These are phyloP conservation scores for Eristalis arbustorum DNA, from an alignment of 2,888 invertebrate genomes.

Conservation along the genomic window DNA sequence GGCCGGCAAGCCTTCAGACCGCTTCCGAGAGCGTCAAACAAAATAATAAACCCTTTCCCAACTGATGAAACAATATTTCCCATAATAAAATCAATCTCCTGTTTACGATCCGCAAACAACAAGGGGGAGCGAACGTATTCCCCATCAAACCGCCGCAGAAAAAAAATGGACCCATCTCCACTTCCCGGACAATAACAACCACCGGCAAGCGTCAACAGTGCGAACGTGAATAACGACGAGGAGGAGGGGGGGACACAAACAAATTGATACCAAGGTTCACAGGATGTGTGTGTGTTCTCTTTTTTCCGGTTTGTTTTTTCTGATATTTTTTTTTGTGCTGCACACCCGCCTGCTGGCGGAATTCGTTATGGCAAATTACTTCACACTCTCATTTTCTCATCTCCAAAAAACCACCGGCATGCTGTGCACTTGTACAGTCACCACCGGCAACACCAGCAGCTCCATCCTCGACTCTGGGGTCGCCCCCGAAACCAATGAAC, in stretches of 20 bases:
- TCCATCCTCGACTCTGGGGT: not conserved
- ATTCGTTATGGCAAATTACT: slow-evolving; percentile 70
- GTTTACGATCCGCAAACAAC: slow-evolving; percentile 69
- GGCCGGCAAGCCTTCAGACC: slow-evolving; percentile 35
- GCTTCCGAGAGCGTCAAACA: slow-evolving; percentile 47
- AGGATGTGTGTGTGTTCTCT: slow-evolving; percentile 8
- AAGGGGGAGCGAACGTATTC: slow-evolving; percentile 51
- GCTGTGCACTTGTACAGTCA: slow-evolving; percentile 39
- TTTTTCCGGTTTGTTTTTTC: not conserved
- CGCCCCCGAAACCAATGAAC: slow-evolving; percentile 64
- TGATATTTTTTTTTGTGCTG: not conserved
- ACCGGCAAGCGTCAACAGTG: slow-evolving; percentile 2
- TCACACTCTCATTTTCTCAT: slow-evolving; percentile 64
- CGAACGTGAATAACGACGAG: not conserved
- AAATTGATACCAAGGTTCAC: slow-evolving; percentile 56
- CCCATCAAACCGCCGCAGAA: slow-evolving; percentile 39
- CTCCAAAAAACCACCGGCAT: slow-evolving; percentile 50
- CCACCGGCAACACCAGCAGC: slow-evolving; percentile 1
- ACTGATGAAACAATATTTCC: slow-evolving; percentile 66
- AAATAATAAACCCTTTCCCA: slow-evolving; percentile 57
- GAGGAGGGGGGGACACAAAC: slow-evolving; percentile 19
- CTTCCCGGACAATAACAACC: slow-evolving; percentile 35
- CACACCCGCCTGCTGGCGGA: slow-evolving; percentile 37
- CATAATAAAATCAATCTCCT: slow-evolving; percentile 70
- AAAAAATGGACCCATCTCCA: slow-evolving; percentile 31